Conservation (phyloP, 64 coral and sea anemone species). For the Dendrophyllia cribrosa region DNA sequence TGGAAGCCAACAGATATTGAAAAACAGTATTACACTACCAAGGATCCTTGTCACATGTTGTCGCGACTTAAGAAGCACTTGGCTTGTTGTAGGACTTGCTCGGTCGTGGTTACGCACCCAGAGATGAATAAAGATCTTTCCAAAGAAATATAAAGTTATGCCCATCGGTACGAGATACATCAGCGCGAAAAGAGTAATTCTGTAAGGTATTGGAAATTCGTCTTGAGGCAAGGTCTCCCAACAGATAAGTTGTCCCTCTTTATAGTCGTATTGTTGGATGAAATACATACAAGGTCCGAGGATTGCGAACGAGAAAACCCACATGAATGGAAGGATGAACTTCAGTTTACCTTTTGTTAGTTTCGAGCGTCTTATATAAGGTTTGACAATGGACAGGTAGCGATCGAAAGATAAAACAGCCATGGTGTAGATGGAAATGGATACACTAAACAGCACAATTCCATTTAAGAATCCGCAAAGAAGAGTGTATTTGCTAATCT, state of each 20-base stretch:
- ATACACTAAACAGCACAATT: not conserved
- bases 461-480: slow-evolving; percentile 17
- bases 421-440: slow-evolving; percentile 44
- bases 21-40: slow-evolving; percentile 40
- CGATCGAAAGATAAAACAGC: slow-evolving; percentile 34
- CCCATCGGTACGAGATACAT: slow-evolving; percentile 47
- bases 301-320: slow-evolving; percentile 6
- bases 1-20: slow-evolving; percentile 65
- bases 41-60: slow-evolving; percentile 37
- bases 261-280: not conserved
- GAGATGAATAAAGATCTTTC: slow-evolving; percentile 38
- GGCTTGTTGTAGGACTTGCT: not conserved
- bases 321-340: slow-evolving; percentile 27
- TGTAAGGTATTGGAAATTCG: slow-evolving; percentile 8
- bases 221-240: slow-evolving; percentile 29
- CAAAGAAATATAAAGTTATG: slow-evolving; percentile 2
- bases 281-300: not conserved
- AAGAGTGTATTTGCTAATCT: not conserved
- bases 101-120: not conserved
- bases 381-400: slow-evolving; percentile 49
- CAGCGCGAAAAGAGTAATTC: not conserved
- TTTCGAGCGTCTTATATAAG: not conserved
- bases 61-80: slow-evolving; percentile 10
- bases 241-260: slow-evolving; percentile 1
- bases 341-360: slow-evolving; percentile 42